These are phyloP conservation scores for Vombatus ursinus DNA, from an alignment of 2,113 vertebrate species.

Conservation along the genomic window DNA sequence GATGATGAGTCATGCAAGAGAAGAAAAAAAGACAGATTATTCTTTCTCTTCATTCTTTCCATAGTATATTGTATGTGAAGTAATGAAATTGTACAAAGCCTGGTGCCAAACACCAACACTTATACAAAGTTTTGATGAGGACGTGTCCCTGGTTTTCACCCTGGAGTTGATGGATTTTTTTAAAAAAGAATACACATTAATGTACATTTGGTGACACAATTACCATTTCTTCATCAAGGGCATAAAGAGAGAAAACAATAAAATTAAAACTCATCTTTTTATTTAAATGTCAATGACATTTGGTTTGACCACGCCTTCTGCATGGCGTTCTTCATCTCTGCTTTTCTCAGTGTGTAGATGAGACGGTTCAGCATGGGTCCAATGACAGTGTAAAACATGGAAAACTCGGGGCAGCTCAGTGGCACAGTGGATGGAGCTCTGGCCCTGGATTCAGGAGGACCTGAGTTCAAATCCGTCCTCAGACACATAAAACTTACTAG, in stretches of 20 bases:
- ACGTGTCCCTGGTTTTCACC: fast-evolving
- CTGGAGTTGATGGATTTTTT: background rate
- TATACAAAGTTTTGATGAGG: background rate
- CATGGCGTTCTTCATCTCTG: slow-evolving; percentile 35
- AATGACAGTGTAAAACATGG: slow-evolving; percentile 54
- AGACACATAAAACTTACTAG: no score
- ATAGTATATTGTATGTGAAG: background rate
- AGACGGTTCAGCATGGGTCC: slow-evolving; percentile 57
- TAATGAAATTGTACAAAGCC: background rate
- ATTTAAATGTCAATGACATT: background rate
- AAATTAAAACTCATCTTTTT: background rate
- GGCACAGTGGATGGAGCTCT: no score
- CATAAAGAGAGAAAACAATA: background rate
- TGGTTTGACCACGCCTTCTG: background rate
- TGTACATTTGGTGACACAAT: background rate
- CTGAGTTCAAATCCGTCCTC: no score
- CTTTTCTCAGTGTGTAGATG: slow-evolving; percentile 56
- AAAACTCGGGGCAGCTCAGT: no score
- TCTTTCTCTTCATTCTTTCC: background rate
- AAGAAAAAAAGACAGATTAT: background rate
- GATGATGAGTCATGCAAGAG: background rate
- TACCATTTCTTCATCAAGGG: background rate
- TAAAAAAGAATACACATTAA: background rate
- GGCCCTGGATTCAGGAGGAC: no score
- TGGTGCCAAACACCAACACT: background rate